These are phyloP conservation scores for Euglossa dilemma DNA, from an alignment of 1,140 invertebrate species.

Conservation along the genomic window DNA sequence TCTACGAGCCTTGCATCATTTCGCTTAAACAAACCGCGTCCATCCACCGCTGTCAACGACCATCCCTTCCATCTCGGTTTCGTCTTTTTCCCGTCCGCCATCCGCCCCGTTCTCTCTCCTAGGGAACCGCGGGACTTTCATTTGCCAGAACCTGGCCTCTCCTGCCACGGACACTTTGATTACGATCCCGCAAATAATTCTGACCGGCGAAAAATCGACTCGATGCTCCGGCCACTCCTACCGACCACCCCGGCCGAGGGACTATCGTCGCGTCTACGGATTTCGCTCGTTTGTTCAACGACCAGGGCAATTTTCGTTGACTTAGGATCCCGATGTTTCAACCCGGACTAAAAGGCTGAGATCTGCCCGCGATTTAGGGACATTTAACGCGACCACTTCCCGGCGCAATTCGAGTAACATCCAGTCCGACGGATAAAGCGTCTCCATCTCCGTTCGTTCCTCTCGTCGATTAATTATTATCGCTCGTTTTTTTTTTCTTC, in stretches of 20 bases:
- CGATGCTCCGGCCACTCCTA: background rate
- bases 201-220: background rate
- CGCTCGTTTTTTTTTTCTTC: too few relatives aligned
- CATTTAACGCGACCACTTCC: background rate
- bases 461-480: too few relatives aligned
- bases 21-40: slow-evolving; percentile 76
- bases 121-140: slow-evolving; percentile 42
- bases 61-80: slow-evolving; percentile 36
- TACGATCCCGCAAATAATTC: slow-evolving; percentile 45
- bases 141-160: slow-evolving; percentile 10
- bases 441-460: too few relatives aligned
- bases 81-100: slow-evolving; percentile 31
- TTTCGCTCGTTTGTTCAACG: background rate
- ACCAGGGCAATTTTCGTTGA: background rate
- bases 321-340: background rate
- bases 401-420: too few relatives aligned
- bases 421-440: too few relatives aligned
- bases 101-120: background rate
- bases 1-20: slow-evolving; percentile 67
- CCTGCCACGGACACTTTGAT: slow-evolving; percentile 56
- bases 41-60: slow-evolving; percentile 39
- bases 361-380: background rate
- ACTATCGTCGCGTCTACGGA: background rate
- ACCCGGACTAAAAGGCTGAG: background rate
- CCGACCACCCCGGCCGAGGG: background rate